A percentile compares a stretch with the other conserved stretches of the same genome.
Evolutionary conservation across 2,797 vertebrate genomes (phyloP).

Genomic region (Dipus sagitta): DNA sequence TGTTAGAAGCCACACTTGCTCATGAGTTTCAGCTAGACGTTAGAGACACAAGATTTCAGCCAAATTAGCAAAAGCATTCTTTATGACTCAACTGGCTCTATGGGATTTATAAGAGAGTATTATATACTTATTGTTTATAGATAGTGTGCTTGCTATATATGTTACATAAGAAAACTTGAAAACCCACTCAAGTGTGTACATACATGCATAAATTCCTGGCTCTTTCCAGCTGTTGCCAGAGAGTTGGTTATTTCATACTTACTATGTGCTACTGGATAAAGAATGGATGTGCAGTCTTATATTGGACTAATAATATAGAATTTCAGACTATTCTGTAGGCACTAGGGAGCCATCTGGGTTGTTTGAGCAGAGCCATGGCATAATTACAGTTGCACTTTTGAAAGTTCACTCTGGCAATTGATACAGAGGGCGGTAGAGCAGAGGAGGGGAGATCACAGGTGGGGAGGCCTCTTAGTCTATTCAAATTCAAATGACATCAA

Average conservation of each 20-base stretch:
- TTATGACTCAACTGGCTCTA: not conserved
- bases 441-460: not conserved
- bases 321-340: not conserved
- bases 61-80: slow-evolving; percentile 22
- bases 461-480: slow-evolving; percentile 28
- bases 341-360: not conserved
- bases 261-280: not conserved
- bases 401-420: slow-evolving; percentile 20
- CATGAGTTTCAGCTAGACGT: not conserved
- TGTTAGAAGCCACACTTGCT: not conserved
- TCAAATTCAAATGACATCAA: slow-evolving; percentile 53
- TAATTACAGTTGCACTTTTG: slow-evolving; percentile 17
- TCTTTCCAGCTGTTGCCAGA: not conserved
- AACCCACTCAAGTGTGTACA: not conserved
- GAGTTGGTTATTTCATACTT: slow-evolving; percentile 18
- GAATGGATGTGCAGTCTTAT: not conserved
- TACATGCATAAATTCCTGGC: not conserved
- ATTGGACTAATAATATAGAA: not conserved
- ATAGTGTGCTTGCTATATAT: not conserved
- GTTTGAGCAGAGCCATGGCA: not conserved
- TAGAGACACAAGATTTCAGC: not conserved
- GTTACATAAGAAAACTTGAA: not conserved
- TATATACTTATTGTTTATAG: not conserved
- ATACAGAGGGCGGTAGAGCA: not conserved
- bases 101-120: not conserved